Percentiles rank a stretch among this genome's conserved stretches.
These are phyloP conservation scores for Fratercula arctica DNA, from an alignment of 2,797 vertebrate genomes.

Conservation along the genomic window DNA sequence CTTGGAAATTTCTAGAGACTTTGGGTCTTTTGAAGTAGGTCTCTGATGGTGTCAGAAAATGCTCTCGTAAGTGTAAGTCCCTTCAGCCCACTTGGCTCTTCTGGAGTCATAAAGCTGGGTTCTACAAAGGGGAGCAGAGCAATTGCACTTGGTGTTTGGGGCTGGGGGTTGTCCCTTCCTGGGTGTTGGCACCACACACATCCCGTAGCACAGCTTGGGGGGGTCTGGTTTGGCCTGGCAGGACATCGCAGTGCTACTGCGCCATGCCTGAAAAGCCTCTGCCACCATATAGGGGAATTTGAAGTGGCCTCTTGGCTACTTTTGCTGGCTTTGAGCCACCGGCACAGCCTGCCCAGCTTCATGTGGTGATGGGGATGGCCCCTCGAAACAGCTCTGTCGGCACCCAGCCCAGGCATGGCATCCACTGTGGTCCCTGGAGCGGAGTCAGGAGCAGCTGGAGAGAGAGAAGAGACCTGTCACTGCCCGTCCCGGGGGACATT, in stretches of 20 bases:
- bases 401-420: background rate
- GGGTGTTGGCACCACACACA: accelerated
- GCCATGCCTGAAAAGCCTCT: background rate
- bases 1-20: background rate
- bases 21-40: background rate
- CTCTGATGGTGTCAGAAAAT: background rate
- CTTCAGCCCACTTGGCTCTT: background rate
- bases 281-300: background rate
- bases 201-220: background rate
- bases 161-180: background rate
- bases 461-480: background rate
- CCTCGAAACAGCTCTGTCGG: background rate
- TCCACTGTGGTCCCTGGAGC: background rate
- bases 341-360: background rate
- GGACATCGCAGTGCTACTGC: background rate
- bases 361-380: background rate
- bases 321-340: background rate
- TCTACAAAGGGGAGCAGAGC: background rate
- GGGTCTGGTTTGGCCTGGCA: background rate
- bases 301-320: background rate
- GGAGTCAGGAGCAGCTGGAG: background rate
- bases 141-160: background rate
- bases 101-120: background rate
- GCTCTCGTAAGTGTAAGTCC: background rate
- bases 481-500: accelerated